phyloP scores from a whole-genome alignment of 2,113 vertebrate species.

The Triplophysa dalaica region DNA sequence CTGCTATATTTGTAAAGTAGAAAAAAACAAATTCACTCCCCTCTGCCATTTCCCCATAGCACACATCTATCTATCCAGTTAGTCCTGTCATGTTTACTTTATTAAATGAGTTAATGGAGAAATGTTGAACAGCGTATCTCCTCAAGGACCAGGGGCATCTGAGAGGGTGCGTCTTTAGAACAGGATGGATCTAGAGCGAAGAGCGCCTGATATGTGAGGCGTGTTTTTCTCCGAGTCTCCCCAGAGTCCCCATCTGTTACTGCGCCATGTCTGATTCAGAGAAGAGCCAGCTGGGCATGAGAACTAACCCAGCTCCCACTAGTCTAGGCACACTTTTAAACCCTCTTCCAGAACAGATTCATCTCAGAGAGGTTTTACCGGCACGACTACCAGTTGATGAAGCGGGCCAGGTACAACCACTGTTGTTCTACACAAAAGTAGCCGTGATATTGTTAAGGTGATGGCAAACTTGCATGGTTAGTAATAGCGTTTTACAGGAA shows the following conservation, averaged over 20 bases:
- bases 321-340: conserved; percentile 32
- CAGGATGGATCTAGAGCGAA: conserved; percentile 41
- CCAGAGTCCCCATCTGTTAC: conserved; percentile 58
- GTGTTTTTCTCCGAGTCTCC: conserved; percentile 44
- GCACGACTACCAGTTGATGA: background rate
- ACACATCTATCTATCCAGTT: background rate
- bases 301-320: conserved; percentile 71
- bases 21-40: background rate
- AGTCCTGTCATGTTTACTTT: conserved; percentile 7
- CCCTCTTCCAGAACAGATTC: conserved; percentile 19
- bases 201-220: conserved; percentile 41
- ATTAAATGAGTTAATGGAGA: conserved; percentile 33
- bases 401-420: background rate
- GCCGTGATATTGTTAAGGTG: background rate
- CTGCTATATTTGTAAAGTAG: background rate
- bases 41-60: background rate
- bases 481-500: background rate
- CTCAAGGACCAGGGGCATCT: conserved; percentile 19
- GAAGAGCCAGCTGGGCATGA: conserved; percentile 45
- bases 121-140: conserved; percentile 13
- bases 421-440: background rate
- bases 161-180: conserved; percentile 14
- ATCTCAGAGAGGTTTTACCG: background rate
- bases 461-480: background rate
- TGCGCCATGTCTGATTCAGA: conserved; percentile 49